Percentiles rank a stretch among this genome's conserved stretches.
Evolutionary conservation across 1,140 invertebrate species (phyloP).

Genomic region (Macrobrachium nipponense): DNA sequence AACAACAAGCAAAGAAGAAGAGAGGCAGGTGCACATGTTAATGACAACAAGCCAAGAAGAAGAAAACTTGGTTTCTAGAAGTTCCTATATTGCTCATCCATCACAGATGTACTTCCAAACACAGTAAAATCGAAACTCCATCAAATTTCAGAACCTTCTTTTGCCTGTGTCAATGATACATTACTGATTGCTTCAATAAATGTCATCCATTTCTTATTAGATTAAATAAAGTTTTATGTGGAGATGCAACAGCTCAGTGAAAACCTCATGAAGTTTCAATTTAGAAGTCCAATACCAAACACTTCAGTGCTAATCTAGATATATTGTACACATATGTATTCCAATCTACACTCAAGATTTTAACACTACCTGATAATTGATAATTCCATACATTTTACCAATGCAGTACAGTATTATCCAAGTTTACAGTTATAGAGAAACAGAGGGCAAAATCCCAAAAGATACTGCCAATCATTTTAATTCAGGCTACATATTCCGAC

Average conservation of each 20-base stretch:
- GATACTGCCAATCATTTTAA: neutral
- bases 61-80: constrained; percentile 42
- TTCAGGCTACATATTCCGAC: neutral
- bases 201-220: too few relatives aligned
- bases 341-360: constrained; percentile 31
- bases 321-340: constrained; percentile 19
- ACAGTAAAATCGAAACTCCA: neutral
- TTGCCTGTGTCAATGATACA: too few relatives aligned
- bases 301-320: constrained; percentile 11
- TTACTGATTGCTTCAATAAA: too few relatives aligned
- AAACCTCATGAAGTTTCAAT: too few relatives aligned
- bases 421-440: constrained; percentile 1
- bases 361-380: constrained; percentile 8
- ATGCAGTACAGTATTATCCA: neutral
- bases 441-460: neutral
- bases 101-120: constrained; percentile 22
- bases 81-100: constrained; percentile 35
- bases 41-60: constrained; percentile 38
- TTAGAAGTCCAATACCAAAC: too few relatives aligned
- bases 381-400: constrained; percentile 28
- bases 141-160: neutral
- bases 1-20: constrained; percentile 25
- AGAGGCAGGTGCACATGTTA: constrained; percentile 31
- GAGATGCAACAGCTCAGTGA: too few relatives aligned
- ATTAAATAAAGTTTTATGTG: too few relatives aligned